Percentiles rank a stretch among this genome's conserved stretches.
Evolutionary conservation across 2,113 vertebrate genomes (phyloP).

Genomic region (Pseudorasbora parva): DNA sequence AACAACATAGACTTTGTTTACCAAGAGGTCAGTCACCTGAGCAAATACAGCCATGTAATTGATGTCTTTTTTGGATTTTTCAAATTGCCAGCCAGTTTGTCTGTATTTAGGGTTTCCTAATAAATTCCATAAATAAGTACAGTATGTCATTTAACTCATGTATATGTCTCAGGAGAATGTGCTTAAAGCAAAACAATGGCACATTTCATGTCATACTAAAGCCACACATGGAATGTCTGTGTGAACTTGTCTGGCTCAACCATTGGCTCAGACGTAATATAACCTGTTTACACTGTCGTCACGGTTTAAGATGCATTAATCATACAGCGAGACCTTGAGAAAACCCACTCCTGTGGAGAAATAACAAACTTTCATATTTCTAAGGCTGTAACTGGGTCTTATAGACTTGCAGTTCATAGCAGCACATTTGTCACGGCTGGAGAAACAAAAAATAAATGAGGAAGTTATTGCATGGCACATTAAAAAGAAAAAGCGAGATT

Average conservation of each 20-base stretch:
- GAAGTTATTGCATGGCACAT: slow-evolving; percentile 55
- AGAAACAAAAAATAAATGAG: slow-evolving; percentile 40
- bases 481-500: not conserved
- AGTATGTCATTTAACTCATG: not conserved
- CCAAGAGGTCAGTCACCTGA: not conserved
- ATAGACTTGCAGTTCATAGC: slow-evolving; percentile 13
- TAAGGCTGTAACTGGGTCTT: slow-evolving; percentile 33
- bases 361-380: slow-evolving; percentile 63
- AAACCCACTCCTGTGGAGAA: slow-evolving; percentile 56
- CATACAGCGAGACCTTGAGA: slow-evolving; percentile 56
- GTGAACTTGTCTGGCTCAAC: slow-evolving; percentile 44
- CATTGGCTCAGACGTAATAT: slow-evolving; percentile 47
- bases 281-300: slow-evolving; percentile 53
- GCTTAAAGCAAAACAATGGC: slow-evolving; percentile 29
- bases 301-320: slow-evolving; percentile 67
- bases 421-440: slow-evolving; percentile 64
- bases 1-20: not conserved
- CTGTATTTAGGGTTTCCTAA: not conserved
- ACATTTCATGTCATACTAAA: slow-evolving; percentile 28
- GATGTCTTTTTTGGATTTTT: slow-evolving; percentile 18
- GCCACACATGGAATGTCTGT: slow-evolving; percentile 38
- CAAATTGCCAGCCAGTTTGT: slow-evolving; percentile 8
- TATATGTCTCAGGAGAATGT: slow-evolving; percentile 30
- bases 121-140: slow-evolving; percentile 19
- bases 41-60: slow-evolving; percentile 24